Evolutionary conservation across 2,888 invertebrate species (phyloP).

Genomic region (Pristionchus arcanus): DNA sequence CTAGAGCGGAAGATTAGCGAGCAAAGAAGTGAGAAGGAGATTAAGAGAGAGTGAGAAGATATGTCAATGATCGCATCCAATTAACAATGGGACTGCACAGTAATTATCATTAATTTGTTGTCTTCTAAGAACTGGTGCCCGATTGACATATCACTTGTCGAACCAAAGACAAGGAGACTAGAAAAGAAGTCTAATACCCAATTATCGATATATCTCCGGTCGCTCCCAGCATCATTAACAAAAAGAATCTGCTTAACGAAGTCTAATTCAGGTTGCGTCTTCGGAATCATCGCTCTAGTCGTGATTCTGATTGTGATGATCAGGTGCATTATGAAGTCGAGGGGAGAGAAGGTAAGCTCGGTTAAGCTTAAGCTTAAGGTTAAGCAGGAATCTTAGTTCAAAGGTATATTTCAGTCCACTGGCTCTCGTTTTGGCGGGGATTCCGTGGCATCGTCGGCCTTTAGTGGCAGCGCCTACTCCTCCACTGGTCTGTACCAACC

Average conservation of each 20-base stretch:
- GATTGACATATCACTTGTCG: neutral
- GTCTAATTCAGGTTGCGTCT: constrained; percentile 68
- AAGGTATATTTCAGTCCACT: neutral
- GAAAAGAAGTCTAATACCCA: neutral
- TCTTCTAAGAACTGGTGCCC: no score
- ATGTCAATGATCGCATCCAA: constrained; percentile 12
- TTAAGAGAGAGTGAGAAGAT: neutral
- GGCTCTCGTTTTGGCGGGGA: constrained; percentile 57
- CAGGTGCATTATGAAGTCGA: constrained; percentile 63
- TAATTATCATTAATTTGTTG: neutral
- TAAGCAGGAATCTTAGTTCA: no score
- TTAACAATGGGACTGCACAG: neutral
- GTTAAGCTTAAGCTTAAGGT: no score
- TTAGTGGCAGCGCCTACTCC: constrained; percentile 55
- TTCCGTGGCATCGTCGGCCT: constrained; percentile 60
- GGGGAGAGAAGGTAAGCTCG: constrained; percentile 60
- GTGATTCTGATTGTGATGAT: constrained; percentile 64
- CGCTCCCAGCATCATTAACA: no score
- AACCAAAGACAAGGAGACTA: neutral
- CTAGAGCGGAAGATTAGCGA: constrained; percentile 48
- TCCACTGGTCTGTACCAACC: constrained; percentile 48
- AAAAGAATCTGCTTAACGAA: no score
- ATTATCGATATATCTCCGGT: no score
- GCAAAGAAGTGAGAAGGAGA: neutral
- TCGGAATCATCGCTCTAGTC: constrained; percentile 63